phyloP scores from a whole-genome alignment of 2,797 vertebrate species.

The Gymnothorax reevesii region DNA sequence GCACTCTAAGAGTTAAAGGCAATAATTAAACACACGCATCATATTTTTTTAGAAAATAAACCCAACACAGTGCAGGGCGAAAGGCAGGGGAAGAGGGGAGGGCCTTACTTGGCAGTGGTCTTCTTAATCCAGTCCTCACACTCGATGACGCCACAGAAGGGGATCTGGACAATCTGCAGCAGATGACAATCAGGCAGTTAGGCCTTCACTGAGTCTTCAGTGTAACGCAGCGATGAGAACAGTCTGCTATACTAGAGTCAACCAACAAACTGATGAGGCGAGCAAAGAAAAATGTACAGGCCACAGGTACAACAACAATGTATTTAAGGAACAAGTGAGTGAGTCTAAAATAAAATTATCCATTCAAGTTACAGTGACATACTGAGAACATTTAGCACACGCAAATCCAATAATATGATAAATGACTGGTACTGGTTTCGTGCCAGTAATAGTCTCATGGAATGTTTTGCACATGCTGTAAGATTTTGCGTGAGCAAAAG shows the following conservation, averaged over 20 bases:
- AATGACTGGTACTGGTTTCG: too few species aligned
- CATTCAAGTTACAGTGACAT: too few species aligned
- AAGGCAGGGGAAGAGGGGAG: neutral
- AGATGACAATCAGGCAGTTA: slow-evolving; percentile 7
- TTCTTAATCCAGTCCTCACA: slow-evolving; percentile 99
- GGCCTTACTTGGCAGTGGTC: slow-evolving; percentile 87
- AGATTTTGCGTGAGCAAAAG: too few species aligned
- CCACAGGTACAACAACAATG: neutral
- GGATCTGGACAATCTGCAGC: slow-evolving; percentile 89
- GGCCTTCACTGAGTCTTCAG: neutral
- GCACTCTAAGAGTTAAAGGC: neutral
- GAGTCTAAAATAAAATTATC: neutral
- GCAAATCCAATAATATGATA: neutral
- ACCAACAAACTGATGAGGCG: neutral
- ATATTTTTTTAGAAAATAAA: neutral
- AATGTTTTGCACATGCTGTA: too few species aligned
- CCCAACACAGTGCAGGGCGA: neutral
- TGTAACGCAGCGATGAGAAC: neutral
- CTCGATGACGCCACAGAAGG: slow-evolving; percentile 91
- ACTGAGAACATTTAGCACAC: neutral
- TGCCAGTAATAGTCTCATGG: too few species aligned
- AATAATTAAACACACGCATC: neutral
- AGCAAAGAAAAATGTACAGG: neutral
- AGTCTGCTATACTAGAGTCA: neutral
- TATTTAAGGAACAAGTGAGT: neutral